Conservation (phyloP, 2,113 vertebrate species). For the Felis chaus region DNA sequence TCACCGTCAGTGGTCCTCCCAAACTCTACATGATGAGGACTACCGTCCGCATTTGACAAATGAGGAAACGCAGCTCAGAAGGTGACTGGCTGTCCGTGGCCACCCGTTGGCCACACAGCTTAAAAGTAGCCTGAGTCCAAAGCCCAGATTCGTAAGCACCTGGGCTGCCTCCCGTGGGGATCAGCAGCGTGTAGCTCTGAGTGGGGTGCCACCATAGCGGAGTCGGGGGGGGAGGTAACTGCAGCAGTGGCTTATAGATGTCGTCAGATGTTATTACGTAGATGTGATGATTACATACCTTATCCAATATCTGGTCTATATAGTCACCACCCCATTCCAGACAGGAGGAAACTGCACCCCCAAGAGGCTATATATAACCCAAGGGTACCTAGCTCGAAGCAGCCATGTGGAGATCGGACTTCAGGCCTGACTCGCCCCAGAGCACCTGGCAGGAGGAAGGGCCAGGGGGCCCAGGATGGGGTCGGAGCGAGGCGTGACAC, state of each 20-base stretch:
- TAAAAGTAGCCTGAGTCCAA: neutral
- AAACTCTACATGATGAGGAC: neutral
- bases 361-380: neutral
- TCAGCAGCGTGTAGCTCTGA: neutral
- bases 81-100: neutral
- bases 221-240: neutral
- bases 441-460: neutral
- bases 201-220: neutral
- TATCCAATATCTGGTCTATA: neutral
- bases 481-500: neutral
- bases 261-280: neutral
- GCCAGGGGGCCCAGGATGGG: neutral
- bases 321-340: neutral
- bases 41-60: neutral
- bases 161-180: neutral
- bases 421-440: neutral
- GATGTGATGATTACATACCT: neutral
- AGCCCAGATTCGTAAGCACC: neutral
- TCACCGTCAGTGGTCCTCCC: neutral
- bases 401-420: neutral
- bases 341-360: slow-evolving; percentile 4
- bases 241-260: neutral
- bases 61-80: neutral
- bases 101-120: rapidly evolving
- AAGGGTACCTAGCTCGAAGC: neutral